Percentiles rank a stretch among this genome's conserved stretches.
phyloP scores from a whole-genome alignment of 2,797 vertebrate species.

The Oceanodroma leucorhoa region DNA sequence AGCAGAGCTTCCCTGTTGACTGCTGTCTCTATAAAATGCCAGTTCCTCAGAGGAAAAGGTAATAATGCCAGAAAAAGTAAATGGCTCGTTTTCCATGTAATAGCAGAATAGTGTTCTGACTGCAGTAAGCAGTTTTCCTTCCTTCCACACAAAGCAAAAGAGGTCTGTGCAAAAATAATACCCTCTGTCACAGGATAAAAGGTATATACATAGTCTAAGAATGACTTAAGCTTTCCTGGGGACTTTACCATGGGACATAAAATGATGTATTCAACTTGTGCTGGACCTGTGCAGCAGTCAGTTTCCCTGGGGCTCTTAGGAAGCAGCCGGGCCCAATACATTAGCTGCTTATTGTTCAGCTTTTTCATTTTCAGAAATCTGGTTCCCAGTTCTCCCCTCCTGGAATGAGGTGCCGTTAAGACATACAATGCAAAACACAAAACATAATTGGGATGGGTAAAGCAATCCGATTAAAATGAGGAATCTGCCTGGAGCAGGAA shows the following conservation, averaged over 20 bases:
- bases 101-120: not conserved
- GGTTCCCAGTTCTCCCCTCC: not conserved
- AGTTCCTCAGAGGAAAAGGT: not conserved
- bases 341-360: not conserved
- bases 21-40: not conserved
- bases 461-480: slow-evolving; percentile 1
- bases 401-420: not conserved
- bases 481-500: not conserved
- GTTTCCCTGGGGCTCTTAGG: not conserved
- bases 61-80: not conserved
- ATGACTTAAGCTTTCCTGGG: not conserved
- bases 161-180: not conserved
- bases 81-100: not conserved
- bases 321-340: not conserved
- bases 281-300: not conserved
- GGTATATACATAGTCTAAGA: not conserved
- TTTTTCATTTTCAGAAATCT: slow-evolving; percentile 9
- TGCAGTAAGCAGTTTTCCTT: not conserved
- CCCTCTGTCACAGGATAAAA: not conserved
- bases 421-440: not conserved
- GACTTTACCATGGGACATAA: not conserved
- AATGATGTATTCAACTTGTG: not conserved
- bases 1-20: not conserved
- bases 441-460: not conserved
- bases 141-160: not conserved